Evolutionary conservation across 1,140 invertebrate species (phyloP).

Genomic region (Lucilia sericata): DNA sequence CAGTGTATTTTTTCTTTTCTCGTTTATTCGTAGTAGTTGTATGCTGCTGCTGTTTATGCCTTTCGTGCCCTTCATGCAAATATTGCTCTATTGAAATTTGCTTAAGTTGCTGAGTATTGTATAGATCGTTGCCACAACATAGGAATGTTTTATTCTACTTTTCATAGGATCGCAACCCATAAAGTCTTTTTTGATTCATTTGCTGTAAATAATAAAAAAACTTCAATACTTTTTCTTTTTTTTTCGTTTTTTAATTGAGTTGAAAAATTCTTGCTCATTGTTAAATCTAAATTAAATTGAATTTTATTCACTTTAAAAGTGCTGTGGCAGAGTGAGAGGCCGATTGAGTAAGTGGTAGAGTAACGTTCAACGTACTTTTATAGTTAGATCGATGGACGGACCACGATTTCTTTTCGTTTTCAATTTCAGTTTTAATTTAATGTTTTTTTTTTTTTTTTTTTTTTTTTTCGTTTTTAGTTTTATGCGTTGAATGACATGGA

Average conservation of each 20-base stretch:
- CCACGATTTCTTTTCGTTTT: neutral
- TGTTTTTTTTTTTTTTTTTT: neutral
- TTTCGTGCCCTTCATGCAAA: neutral
- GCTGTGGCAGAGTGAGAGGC: neutral
- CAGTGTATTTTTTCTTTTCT: too few relatives aligned
- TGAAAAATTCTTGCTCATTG: neutral
- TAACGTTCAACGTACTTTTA: neutral
- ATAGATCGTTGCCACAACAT: neutral
- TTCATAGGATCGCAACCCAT: neutral
- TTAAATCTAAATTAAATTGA: slow-evolving; percentile 16
- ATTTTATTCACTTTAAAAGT: neutral
- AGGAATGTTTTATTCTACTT: neutral
- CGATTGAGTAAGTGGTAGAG: neutral
- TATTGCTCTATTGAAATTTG: neutral
- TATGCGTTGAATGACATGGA: neutral
- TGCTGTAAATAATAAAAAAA: neutral
- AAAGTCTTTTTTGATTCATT: neutral
- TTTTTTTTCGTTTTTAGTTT: neutral
- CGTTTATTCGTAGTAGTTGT: neutral
- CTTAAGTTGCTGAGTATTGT: neutral
- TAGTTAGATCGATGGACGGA: neutral
- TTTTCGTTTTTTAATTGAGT: neutral
- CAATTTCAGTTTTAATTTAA: neutral
- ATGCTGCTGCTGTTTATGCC: neutral
- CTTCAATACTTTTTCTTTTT: neutral